Evolutionary conservation across 1,140 invertebrate genomes (phyloP).

Genomic region (Contarinia nasturtii): DNA sequence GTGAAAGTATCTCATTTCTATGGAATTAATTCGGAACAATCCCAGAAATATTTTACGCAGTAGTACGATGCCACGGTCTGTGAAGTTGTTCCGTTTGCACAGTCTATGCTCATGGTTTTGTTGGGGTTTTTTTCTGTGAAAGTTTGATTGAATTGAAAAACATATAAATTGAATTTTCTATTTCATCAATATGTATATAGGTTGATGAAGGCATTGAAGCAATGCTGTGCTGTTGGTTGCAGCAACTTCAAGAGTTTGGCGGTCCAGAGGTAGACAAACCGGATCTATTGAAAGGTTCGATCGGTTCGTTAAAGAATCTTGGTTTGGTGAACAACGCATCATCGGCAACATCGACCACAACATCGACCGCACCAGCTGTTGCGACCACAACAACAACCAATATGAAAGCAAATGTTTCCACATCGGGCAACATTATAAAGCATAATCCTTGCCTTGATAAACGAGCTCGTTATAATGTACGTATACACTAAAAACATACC

Average conservation of each 20-base stretch:
- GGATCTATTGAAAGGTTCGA: conserved; percentile 56
- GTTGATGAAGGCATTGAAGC: conserved; percentile 65
- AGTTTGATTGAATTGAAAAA: too few species aligned
- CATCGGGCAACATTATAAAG: conserved; percentile 37
- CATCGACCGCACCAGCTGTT: conserved; percentile 18
- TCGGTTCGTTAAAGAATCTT: conserved; percentile 38
- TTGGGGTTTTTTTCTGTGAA: too few species aligned
- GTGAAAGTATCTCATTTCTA: too few species aligned
- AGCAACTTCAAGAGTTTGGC: conserved; percentile 59
- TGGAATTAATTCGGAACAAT: too few species aligned
- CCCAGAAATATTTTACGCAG: too few species aligned
- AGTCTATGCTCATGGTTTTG: too few species aligned
- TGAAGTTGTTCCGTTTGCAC: too few species aligned
- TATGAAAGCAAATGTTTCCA: conserved; percentile 22
- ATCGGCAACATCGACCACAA: conserved; percentile 11
- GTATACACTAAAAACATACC: conserved; percentile 12
- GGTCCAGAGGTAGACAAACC: conserved; percentile 63
- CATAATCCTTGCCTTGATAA: conserved; percentile 41
- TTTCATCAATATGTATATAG: conserved; percentile 27
- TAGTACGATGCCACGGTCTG: too few species aligned
- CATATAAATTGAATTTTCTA: not conserved
- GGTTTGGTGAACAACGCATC: conserved; percentile 21
- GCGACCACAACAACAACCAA: conserved; percentile 14
- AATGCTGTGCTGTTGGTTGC: conserved; percentile 61
- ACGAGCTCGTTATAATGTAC: conserved; percentile 59